Base-by-base conservation (phyloP, 2,888 invertebrate species). In the Anodontia alba region DNA sequence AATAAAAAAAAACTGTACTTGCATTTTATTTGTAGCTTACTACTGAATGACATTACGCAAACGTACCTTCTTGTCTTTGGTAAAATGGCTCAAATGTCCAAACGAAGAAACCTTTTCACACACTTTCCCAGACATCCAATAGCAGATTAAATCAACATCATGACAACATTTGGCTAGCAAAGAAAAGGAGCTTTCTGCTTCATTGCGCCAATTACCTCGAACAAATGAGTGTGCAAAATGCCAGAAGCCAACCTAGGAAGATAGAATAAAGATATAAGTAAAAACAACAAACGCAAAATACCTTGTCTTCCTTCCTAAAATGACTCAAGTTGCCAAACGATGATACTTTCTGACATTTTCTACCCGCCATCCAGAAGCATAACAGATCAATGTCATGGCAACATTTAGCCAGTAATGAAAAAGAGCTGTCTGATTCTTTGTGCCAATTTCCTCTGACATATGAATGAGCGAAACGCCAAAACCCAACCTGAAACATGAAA, bases 381-480 rank as follows among this genome's bases (percentile, higher is more conserved):
- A 95, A 92, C 10, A 95, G 92, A 81, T 95, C 95, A 66, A 95
- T 82, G 84, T 95, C 95, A 89, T 95, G 95, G 81, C 95, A 95
- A 87, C 94, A 94, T 84, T 95, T 95, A 23, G 94, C 91, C 80
- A 95, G 81, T 57, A 95, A 88, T 3, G 94, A 93, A 86, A 93
- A 94, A 8, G 94, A 90, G 71, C 95, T 95, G 8, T 87, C 86
- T 10, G 80, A 84, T 85, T 92, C 92, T 54, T 93, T 94, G 15
- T 91, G 87, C 95, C 95, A 95, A 84, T 95, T 95, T 10, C 95
- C 95, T 72, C 95, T 89, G 5, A 94, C 94, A 86, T 88, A 94
- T 0, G 95, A 95, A 87, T 95, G 95, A 12, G 95, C 94, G 92
- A 94, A 95, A 88, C 95, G 95, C 92, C 93, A 95, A 83, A 90